Evolutionary conservation across 2,888 invertebrate genomes (phyloP).

Genomic region (Trachelus troglodyta): DNA sequence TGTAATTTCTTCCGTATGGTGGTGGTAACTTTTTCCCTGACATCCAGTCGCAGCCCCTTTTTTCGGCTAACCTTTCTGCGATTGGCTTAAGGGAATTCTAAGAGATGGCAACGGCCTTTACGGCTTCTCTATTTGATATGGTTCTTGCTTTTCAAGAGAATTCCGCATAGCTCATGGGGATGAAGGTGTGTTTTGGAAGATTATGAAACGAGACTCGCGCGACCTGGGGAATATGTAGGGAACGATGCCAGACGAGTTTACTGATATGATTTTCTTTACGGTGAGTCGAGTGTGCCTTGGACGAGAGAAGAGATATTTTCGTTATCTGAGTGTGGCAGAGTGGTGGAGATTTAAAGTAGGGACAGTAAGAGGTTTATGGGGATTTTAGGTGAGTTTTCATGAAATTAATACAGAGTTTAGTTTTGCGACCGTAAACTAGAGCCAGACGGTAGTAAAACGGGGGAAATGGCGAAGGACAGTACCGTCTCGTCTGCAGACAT

Average conservation of each 20-base stretch:
- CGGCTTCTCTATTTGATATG: not conserved
- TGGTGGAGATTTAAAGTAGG: not conserved
- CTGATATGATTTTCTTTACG: not conserved
- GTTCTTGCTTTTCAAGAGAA: not conserved
- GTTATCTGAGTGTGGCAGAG: not conserved
- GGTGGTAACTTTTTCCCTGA: not conserved
- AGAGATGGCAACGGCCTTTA: not conserved
- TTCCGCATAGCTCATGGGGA: not conserved
- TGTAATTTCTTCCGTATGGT: not conserved
- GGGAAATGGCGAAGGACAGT: slow-evolving; percentile 52
- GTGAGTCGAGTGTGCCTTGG: not conserved
- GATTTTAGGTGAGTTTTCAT: slow-evolving; percentile 58
- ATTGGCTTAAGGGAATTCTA: not conserved
- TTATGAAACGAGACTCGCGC: not conserved
- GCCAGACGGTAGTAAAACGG: slow-evolving; percentile 58
- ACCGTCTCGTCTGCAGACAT: slow-evolving; percentile 48
- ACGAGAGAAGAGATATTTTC: not conserved
- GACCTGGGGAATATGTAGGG: not conserved
- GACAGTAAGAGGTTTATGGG: slow-evolving; percentile 36
- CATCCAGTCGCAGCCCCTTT: not conserved
- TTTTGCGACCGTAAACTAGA: slow-evolving; percentile 57
- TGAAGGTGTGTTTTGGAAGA: not conserved
- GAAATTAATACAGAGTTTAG: slow-evolving; percentile 61
- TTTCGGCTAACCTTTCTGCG: not conserved
- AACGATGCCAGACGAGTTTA: not conserved